Base-by-base conservation (phyloP, 1,140 invertebrate species). In the Aphaenogaster rudis region DNA sequence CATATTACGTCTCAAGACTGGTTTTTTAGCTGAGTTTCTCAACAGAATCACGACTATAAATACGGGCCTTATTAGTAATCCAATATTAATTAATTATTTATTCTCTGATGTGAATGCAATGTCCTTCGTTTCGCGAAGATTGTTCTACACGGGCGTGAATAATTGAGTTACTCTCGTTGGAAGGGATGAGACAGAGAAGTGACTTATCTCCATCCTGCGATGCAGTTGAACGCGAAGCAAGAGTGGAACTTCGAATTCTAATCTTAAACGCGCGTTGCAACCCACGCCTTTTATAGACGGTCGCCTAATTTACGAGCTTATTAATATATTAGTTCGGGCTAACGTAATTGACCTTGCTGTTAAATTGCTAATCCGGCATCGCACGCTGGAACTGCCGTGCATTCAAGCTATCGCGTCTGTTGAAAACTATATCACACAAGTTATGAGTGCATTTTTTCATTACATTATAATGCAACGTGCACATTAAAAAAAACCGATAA, bases 311-410 rank as follows among this genome's bases (percentile, higher is more conserved):
- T 86, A 88, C n/a, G 74, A 69, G 13, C n/a, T 71, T 74, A 86
- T 86, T 79, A 72, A 79, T 84, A 74, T 50, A 84, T 76, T 69
- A 69, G 80, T 57, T 50, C 80, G 15, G 74, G 42, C 45, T 86
- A 86, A 86, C 21, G 36, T 86, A 86, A 86, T 82, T 86, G 86
- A 86, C 86, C 86, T 86, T 86, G 78, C 17, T 61, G 61, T 71
- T 71, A 79, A 78, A 86, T 59, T 82, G 21, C 54, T 84, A 84
- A 74, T 84, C 80, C 57, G 17, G 28, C 42, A 61, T 28, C 52
- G 28, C 21, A 36, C 54, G 57, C 42, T 74, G 4, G 54, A 84
- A 76, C 28, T 61, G 69, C 1, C 52, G 1, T 48, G 39, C 39
- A 48, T 66, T 45, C 21, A 39, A 71, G 36, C 21, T 2, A 15